These are phyloP conservation scores for Cettia cetti DNA, from an alignment of 2,113 vertebrate genomes.

Conservation along the genomic window DNA sequence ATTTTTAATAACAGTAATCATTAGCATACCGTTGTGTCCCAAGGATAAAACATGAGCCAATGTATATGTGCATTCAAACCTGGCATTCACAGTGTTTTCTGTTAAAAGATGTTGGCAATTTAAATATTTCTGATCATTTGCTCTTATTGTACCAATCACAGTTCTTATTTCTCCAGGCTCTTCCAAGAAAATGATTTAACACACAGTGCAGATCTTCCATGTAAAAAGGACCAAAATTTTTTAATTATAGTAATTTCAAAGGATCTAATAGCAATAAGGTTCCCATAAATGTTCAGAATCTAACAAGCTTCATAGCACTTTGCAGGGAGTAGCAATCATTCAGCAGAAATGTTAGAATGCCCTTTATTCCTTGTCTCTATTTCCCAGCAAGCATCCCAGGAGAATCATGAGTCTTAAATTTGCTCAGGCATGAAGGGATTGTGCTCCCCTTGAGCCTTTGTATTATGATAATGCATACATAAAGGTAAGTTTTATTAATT, in stretches of 20 bases:
- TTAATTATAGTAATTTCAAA: not conserved
- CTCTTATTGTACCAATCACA: not conserved
- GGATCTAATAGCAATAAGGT: slow-evolving; percentile 39
- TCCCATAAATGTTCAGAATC: slow-evolving; percentile 32
- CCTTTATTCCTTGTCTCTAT: slow-evolving; percentile 38
- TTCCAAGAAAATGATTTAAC: slow-evolving; percentile 31
- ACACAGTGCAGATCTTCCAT: not conserved
- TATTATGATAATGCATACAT: slow-evolving; percentile 63
- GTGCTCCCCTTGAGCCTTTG: slow-evolving; percentile 33
- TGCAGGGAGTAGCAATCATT: slow-evolving; percentile 27
- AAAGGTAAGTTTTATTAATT: slow-evolving; percentile 66
- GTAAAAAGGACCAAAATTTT: not conserved
- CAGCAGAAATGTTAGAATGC: slow-evolving; percentile 28
- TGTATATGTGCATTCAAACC: not conserved
- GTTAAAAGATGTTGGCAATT: not conserved
- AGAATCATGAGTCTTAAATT: slow-evolving; percentile 46
- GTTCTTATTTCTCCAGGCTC: not conserved
- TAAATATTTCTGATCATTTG: slow-evolving; percentile 6
- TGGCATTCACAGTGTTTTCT: not conserved
- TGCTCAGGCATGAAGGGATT: slow-evolving; percentile 41
- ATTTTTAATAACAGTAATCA: not conserved
- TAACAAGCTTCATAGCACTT: slow-evolving; percentile 47
- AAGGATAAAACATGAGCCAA: not conserved
- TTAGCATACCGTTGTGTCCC: not conserved
- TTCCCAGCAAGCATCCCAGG: slow-evolving; percentile 37